Base-by-base conservation (phyloP, 2,797 vertebrate genomes). In the Erpetoichthys calabaricus region DNA sequence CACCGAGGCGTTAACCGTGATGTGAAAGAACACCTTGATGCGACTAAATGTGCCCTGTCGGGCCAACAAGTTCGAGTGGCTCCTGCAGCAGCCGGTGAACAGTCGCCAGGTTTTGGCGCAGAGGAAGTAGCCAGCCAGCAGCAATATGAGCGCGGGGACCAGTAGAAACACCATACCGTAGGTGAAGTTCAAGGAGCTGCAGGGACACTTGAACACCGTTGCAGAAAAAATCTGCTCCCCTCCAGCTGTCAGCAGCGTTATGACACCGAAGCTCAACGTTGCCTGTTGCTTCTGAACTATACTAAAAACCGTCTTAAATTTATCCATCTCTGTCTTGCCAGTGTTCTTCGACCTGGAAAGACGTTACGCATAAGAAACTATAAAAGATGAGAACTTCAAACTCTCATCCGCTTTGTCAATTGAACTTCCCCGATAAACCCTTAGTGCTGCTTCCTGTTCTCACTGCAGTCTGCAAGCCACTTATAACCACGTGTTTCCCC, bases 161-260 rank as follows among this genome's bases (percentile, higher is more conserved):
- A 85, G 5, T 51, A 94, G 66, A 60, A 88, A 92, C 44, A 79
- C 68, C 3, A 70, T 56, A 4, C 88, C 85, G 0, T 90, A 91
- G 0, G 62, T 0, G 8, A 73, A 61, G 63, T 84, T 93, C 57
- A 61, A 65, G 2, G 71, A 63, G 4, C 64, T 85, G 76, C 90
- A 90, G 5, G 91, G 89, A 57, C 89, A 90, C 9, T 45, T 65
- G 71, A 90, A 92, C 1, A 79, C 74, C 7, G 45, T 66, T 0
- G 52, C 2, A 0, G 86, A 89, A 65, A 92, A 90, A 44, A 87
- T 43, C 5, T 74, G 71, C 67, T 94, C 83, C 0, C 74, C 73
- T 3, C 74, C 76, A 0, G 68, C 82, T 0, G 80, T 89, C 63
- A 91, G 25, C 53, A 90, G 63, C 3, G 81, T 81, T 7, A 89